Percentiles rank a stretch among this genome's conserved stretches.
Conservation (phyloP, 2,797 vertebrate genomes). For the Clarias fuscus region DNA sequence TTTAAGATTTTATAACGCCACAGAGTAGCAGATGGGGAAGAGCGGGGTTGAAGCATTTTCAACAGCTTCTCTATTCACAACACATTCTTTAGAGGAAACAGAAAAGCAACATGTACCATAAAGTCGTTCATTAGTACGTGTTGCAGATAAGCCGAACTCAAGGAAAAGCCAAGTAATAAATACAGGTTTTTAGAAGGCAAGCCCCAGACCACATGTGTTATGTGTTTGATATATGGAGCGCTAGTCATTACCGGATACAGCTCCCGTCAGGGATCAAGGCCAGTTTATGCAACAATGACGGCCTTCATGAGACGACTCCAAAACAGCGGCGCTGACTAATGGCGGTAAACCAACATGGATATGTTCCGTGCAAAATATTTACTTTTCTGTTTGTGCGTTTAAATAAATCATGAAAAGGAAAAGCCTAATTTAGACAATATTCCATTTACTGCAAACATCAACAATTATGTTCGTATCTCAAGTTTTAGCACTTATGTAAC, state of each 20-base stretch:
- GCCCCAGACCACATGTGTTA: neutral
- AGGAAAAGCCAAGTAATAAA: slow-evolving; percentile 6
- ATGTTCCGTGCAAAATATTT: slow-evolving; percentile 17
- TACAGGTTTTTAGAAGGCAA: neutral
- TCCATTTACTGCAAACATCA: neutral
- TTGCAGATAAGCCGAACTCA: slow-evolving; percentile 1
- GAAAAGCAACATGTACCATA: neutral
- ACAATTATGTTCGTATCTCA: neutral
- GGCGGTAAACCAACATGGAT: neutral
- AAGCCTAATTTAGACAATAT: neutral
- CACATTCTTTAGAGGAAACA: neutral
- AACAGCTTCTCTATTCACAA: neutral
- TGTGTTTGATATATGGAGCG: neutral
- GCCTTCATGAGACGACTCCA: slow-evolving; percentile 15
- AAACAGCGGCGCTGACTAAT: neutral
- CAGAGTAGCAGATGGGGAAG: neutral
- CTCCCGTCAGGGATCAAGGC: slow-evolving; percentile 10
- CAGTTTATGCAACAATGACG: slow-evolving; percentile 12
- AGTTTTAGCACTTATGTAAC: neutral
- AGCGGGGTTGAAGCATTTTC: too few relatives aligned
- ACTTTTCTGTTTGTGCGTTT: neutral
- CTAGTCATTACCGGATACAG: neutral
- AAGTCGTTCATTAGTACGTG: neutral
- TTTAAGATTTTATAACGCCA: neutral
- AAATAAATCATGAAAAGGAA: neutral